Base-by-base conservation (phyloP, 2,888 invertebrate genomes). In the Drosophila pseudotalamancana region DNA sequence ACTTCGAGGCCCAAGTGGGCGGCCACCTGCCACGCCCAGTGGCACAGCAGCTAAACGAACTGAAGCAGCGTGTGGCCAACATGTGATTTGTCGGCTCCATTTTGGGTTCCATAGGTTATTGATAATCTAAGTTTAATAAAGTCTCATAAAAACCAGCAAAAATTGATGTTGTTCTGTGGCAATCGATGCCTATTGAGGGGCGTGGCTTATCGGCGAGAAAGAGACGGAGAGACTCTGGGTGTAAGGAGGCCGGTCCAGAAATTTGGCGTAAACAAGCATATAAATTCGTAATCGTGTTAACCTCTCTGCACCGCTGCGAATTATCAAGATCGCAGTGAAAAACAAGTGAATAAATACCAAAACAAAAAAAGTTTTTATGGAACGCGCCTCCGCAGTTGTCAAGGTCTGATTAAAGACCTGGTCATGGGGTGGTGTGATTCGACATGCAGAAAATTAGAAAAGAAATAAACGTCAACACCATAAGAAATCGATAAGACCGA, bases 1-100 rank as follows among this genome's bases (percentile, higher is more conserved):
- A 99, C 92, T 97, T 99, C 91, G 94, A 95, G 51, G 95, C 96
- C 78, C 98, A 99, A 93, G 95, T 99, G 5, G 96, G 96, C 12
- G 92, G 93, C 2, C 97, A 98, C 91, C 92, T 98, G 50, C 99
- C 99, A 19, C 25, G 39, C 31, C 55, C 57, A 2, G 75, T 72
- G 9, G 71, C 72, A 2, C 21, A 46, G 6, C 75, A 72, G 12
- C 35, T 72, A 43, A 32, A 19, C 3, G 71, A 74, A 19, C 25
- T 72, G 32, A 72, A 72, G 59, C 19, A 46, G 48, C 72, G 70
- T 57, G 90, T 96, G 37, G 83, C 90, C 39, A 89, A 91, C 61
- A 92, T 93, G 90, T 93, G 91, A 91, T 74, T 37, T 45, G 61
- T 69, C 37, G 37, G 61, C 27, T 49, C 34, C 14, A 46, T 14